phyloP scores from a whole-genome alignment of 2,797 vertebrate genomes.

The Triplophysa bombifrons region DNA sequence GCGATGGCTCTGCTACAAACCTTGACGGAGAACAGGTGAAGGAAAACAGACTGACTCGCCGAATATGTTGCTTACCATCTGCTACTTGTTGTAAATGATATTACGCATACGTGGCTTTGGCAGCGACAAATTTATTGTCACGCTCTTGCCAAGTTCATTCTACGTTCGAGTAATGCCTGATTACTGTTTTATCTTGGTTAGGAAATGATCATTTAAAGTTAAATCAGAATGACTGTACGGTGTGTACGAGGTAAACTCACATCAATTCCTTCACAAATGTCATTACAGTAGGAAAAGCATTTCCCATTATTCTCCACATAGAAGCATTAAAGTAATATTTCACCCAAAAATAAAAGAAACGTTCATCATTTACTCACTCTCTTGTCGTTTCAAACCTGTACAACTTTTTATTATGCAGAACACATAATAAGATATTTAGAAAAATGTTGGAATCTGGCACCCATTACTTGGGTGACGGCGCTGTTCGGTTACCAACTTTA shows the following conservation, averaged over 20 bases:
- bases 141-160: not conserved
- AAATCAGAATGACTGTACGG: not conserved
- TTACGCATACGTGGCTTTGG: slow-evolving; percentile 19
- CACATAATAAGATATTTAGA: no score
- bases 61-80: slow-evolving; percentile 55
- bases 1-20: slow-evolving; percentile 48
- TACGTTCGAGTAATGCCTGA: not conserved
- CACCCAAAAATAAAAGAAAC: no score
- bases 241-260: not conserved
- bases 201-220: not conserved
- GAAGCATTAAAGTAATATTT: no score
- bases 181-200: not conserved
- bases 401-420: no score
- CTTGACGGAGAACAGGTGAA: slow-evolving; percentile 59
- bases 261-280: not conserved
- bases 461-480: no score
- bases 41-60: slow-evolving; percentile 51
- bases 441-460: no score
- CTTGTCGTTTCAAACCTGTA: no score
- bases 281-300: not conserved
- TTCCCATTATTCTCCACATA: not conserved
- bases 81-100: slow-evolving; percentile 47
- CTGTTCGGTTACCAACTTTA: no score
- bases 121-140: slow-evolving; percentile 3
- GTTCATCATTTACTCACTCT: no score